Evolutionary conservation across 2,797 vertebrate genomes (phyloP).

Genomic region (Epinephelus awoara): DNA sequence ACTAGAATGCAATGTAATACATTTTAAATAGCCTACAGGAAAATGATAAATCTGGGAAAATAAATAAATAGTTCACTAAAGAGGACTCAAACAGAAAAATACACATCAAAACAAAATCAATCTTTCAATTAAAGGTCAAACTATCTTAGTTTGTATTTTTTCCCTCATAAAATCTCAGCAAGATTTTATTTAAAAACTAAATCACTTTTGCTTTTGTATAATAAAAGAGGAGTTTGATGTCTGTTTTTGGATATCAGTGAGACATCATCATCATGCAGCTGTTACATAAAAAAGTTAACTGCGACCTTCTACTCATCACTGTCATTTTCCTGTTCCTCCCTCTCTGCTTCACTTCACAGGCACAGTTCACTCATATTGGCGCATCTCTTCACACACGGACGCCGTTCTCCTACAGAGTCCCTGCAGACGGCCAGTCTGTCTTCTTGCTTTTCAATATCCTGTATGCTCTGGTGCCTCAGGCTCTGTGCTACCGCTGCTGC

Average conservation of each 20-base stretch:
- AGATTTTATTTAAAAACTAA: not conserved
- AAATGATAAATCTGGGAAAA: too few relatives aligned
- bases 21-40: too few relatives aligned
- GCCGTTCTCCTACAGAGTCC: slow-evolving; percentile 93
- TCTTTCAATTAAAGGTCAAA: not conserved
- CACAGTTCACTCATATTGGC: slow-evolving; percentile 94
- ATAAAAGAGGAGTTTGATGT: not conserved
- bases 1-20: not conserved
- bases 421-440: slow-evolving; percentile 86
- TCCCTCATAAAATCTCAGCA: not conserved
- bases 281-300: not conserved
- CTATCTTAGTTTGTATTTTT: not conserved
- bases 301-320: not conserved
- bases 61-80: not conserved
- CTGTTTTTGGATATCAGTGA: not conserved
- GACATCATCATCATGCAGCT: not conserved
- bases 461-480: slow-evolving; percentile 91
- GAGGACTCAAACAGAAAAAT: not conserved
- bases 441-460: slow-evolving; percentile 91
- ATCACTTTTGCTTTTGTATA: not conserved
- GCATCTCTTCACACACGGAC: slow-evolving; percentile 96
- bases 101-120: not conserved
- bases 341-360: slow-evolving; percentile 81
- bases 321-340: not conserved
- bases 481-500: slow-evolving; percentile 92